Evolutionary conservation across 2,113 vertebrate genomes (phyloP).

Genomic region (Gracilinanus agilis): DNA sequence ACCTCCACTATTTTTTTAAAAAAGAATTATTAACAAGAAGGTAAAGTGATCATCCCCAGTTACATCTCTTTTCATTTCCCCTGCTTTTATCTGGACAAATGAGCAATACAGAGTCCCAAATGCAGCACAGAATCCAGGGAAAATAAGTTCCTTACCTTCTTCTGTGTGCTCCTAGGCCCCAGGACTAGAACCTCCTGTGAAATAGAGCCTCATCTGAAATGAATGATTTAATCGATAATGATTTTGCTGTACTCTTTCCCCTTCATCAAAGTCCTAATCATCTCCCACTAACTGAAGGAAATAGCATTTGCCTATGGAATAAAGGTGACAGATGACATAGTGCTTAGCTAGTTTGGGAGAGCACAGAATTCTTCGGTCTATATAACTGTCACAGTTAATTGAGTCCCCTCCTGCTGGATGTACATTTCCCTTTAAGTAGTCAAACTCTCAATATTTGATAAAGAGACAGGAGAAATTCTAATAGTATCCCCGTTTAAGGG

Average conservation of each 20-base stretch:
- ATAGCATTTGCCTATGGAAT: background rate
- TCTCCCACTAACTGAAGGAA: background rate
- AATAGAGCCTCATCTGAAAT: background rate
- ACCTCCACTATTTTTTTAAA: background rate
- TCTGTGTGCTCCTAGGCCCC: no score
- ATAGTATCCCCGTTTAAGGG: background rate
- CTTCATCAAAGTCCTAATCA: background rate
- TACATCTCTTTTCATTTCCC: background rate
- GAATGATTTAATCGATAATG: background rate
- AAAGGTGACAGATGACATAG: background rate
- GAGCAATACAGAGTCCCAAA: background rate
- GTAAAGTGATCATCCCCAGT: background rate
- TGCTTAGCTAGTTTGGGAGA: background rate
- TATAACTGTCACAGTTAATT: background rate
- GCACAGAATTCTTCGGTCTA: background rate
- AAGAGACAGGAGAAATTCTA: background rate
- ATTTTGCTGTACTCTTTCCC: background rate
- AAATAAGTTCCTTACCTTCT: background rate
- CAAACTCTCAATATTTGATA: background rate
- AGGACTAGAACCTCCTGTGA: background rate
- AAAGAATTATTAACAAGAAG: constrained; percentile 6
- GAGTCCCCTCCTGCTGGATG: background rate
- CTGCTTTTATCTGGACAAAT: background rate
- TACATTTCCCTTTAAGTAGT: background rate
- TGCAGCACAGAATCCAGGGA: background rate